These are phyloP conservation scores for Rhizomys pruinosus DNA, from an alignment of 2,113 vertebrate genomes.

Conservation along the genomic window DNA sequence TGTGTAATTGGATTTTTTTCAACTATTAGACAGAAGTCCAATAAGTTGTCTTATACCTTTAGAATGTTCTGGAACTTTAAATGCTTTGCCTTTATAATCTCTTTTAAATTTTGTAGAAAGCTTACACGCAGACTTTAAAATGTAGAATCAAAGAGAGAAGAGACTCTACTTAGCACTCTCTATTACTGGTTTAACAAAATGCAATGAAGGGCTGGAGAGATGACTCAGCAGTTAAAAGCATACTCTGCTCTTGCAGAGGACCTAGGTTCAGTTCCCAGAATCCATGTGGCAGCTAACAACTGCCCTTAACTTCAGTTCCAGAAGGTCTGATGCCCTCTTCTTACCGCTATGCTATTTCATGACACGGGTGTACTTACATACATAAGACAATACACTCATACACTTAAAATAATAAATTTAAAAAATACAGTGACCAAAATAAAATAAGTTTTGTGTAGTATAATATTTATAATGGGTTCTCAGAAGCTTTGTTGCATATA, in stretches of 20 bases:
- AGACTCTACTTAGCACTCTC: conserved; percentile 9
- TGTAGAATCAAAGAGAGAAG: conserved; percentile 15
- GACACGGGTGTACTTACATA: too few species aligned
- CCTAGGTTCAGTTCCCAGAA: too few species aligned
- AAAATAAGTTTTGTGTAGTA: not conserved
- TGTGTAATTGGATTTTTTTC: conserved; percentile 45
- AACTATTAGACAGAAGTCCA: conserved; percentile 54
- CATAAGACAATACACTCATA: too few species aligned
- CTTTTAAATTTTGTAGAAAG: conserved; percentile 39
- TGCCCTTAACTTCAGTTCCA: too few species aligned
- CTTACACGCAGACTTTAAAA: conserved; percentile 37
- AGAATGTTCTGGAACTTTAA: conserved; percentile 45
- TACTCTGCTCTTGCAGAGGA: too few species aligned
- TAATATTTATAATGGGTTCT: not conserved
- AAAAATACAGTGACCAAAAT: not conserved
- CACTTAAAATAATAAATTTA: not conserved
- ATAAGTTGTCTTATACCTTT: conserved; percentile 4
- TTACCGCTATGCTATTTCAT: too few species aligned
- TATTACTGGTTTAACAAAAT: not conserved
- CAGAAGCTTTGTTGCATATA: not conserved
- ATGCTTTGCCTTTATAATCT: conserved; percentile 45
- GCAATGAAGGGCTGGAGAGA: too few species aligned
- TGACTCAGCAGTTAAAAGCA: too few species aligned
- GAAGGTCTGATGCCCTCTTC: too few species aligned
- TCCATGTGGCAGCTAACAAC: too few species aligned